Evolutionary conservation across 2,113 vertebrate genomes (phyloP), one percentile per base, ranked within the genome.

Genomic region (Oreocharis arfaki): DNA sequence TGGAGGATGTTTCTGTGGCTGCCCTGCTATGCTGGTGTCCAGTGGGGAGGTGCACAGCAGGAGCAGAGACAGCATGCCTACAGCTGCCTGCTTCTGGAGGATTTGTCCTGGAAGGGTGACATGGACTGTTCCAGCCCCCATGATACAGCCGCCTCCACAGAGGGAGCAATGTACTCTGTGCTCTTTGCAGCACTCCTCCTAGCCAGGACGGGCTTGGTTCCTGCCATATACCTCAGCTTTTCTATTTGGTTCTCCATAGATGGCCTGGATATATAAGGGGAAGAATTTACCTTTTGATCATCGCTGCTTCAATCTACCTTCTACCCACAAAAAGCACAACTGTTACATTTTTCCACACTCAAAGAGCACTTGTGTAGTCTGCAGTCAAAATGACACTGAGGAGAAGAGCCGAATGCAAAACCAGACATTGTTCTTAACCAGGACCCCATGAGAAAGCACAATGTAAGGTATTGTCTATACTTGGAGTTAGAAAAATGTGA

Each of bases 111-210:
- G 21, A 32, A 68, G 42, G 18, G 16, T 42, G 50, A 11, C 32
- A 23, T 0, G 55, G 7, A 10, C 12, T 53, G 13, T 26, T 53
- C 16, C 32, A 50, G 42, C 20, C 37, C 27, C 14, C 3, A 9
- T 0, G 0, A 3, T 11, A 59, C 50, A 73, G 42, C 21, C 37
- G 30, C 23, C 22, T 46, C 50, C 20, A 23, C 22, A 18, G 39
- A 61, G n/a, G 42, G n/a, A 70, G 32, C 0, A 3, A 22, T 37
- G 68, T 1, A 1, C 39, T 8, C 21, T 13, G 2, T 1, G 39
- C 32, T 52, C 39, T 68, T 71, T 35, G 78, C 67, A 63, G 59
- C 28, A 4, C 19, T 81, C 28, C 64, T 61, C n/a, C 26, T 11
- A 46, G 41, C 33, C 41, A 76, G 71, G 59, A 26, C 11, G 3